A percentile compares a stretch with the other conserved stretches of the same genome.
These are phyloP conservation scores for Burhinus oedicnemus DNA, from an alignment of 2,113 vertebrate genomes.

Conservation along the genomic window DNA sequence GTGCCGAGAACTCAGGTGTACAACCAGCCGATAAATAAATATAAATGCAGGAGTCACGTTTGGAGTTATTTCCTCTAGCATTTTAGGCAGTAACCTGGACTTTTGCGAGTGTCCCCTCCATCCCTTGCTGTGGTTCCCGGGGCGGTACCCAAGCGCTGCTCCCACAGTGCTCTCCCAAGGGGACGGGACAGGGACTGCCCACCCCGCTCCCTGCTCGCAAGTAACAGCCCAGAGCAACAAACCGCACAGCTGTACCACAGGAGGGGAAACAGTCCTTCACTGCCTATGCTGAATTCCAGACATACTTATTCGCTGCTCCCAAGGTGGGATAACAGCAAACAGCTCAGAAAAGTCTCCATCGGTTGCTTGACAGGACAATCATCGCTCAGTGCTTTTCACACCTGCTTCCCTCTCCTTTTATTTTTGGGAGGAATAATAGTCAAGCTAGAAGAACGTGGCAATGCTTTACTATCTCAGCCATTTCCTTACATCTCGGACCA, in stretches of 20 bases:
- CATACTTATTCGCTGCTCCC: background rate
- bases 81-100: background rate
- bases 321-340: background rate
- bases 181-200: no score
- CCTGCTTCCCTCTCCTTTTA: background rate
- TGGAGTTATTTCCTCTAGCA: accelerated
- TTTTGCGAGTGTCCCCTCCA: background rate
- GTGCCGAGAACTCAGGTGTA: background rate
- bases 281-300: background rate
- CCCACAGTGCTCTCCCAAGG: background rate
- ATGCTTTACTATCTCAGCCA: background rate
- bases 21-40: background rate
- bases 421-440: background rate
- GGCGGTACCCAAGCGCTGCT: background rate
- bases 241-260: background rate
- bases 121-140: background rate
- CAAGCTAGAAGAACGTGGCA: background rate
- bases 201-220: background rate
- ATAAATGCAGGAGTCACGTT: accelerated
- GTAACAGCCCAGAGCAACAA: background rate
- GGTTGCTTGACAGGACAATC: background rate
- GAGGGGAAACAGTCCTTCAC: background rate
- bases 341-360: background rate
- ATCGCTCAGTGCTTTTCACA: background rate
- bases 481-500: background rate